phyloP scores from a whole-genome alignment of 2,797 vertebrate genomes.

The Thripadectes ignobilis region DNA sequence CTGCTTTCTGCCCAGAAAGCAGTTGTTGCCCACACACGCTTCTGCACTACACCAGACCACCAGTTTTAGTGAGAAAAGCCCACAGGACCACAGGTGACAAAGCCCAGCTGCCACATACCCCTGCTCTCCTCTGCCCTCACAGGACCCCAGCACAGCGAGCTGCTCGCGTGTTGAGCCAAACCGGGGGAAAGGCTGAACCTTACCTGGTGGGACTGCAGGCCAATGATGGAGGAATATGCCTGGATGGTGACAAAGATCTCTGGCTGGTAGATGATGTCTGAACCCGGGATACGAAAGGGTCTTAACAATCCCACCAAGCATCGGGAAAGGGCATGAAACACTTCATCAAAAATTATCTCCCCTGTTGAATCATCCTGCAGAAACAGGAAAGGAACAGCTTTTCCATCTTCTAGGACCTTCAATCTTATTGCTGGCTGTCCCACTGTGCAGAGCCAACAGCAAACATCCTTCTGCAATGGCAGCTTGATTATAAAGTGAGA shows the following conservation, averaged over 20 bases:
- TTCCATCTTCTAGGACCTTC: not conserved
- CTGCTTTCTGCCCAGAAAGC: not conserved
- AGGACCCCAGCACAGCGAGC: fast-evolving
- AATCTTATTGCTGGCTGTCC: not conserved
- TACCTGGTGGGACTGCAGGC: constrained; percentile 94
- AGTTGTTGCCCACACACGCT: not conserved
- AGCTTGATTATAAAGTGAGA: not conserved
- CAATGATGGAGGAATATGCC: constrained; percentile 95
- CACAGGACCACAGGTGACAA: not conserved
- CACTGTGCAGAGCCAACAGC: fast-evolving
- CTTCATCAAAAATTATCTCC: constrained; percentile 97
- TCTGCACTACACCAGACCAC: not conserved
- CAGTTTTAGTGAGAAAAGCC: not conserved
- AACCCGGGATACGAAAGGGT: constrained; percentile 93
- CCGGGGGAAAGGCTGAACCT: not conserved
- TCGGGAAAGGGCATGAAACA: constrained; percentile 91
- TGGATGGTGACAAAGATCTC: constrained; percentile 97
- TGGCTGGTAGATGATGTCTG: constrained; percentile 87
- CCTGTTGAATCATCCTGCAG: constrained; percentile 94
- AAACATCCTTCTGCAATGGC: not conserved
- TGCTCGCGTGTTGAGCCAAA: fast-evolving
- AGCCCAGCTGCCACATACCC: not conserved
- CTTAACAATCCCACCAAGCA: constrained; percentile 88
- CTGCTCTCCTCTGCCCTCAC: fast-evolving
- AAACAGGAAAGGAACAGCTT: not conserved